phyloP scores from a whole-genome alignment of 2,113 vertebrate species.

The Aix galericulata region DNA sequence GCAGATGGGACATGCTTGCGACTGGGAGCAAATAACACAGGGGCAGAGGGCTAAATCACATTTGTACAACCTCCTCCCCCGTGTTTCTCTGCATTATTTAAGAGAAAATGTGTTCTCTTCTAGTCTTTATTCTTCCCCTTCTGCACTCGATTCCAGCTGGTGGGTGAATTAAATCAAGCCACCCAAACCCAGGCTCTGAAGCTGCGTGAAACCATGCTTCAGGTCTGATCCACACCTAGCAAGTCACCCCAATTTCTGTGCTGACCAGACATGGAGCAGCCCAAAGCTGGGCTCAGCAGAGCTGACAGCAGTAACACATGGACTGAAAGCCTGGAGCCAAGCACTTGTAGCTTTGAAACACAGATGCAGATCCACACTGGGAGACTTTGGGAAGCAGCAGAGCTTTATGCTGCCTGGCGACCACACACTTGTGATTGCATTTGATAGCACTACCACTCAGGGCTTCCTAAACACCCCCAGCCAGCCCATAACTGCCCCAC shows the following conservation, averaged over 20 bases:
- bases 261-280: accelerated
- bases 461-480: background rate
- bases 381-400: background rate
- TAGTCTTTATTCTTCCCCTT: background rate
- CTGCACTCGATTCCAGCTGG: background rate
- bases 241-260: background rate
- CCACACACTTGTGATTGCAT: background rate
- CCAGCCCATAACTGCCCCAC: background rate
- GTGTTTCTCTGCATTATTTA: background rate
- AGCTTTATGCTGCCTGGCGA: background rate
- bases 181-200: background rate
- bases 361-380: background rate
- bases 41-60: background rate
- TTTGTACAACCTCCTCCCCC: background rate
- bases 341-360: background rate
- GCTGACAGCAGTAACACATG: accelerated
- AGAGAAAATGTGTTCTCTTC: background rate
- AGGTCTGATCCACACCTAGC: background rate
- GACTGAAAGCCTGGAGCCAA: background rate
- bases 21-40: background rate
- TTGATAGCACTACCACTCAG: background rate
- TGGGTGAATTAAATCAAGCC: background rate
- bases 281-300: background rate
- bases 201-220: accelerated
- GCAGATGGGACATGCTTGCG: background rate